Conservation (phyloP, 2,888 invertebrate species). For the Eumacrocentrus americanus region DNA sequence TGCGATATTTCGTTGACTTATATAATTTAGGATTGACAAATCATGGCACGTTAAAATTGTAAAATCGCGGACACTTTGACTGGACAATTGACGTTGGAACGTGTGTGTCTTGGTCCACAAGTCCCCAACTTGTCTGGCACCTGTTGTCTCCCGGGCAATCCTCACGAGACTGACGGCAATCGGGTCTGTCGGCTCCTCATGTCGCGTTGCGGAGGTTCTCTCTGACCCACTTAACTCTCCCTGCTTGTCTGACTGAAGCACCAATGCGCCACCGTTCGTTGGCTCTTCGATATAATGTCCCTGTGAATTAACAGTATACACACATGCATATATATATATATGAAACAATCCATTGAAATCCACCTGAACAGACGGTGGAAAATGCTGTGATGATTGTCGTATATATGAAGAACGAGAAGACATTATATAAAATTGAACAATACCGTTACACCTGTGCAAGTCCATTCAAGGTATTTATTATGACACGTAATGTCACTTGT, state of each 20-base stretch:
- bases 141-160: constrained; percentile 61
- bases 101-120: constrained; percentile 9
- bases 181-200: constrained; percentile 53
- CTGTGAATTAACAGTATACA: constrained; percentile 10
- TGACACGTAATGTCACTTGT: constrained; percentile 10
- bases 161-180: constrained; percentile 58
- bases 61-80: constrained; percentile 10
- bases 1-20: background rate
- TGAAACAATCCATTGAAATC: background rate
- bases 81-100: constrained; percentile 5
- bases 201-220: constrained; percentile 56
- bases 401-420: background rate
- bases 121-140: constrained; percentile 42
- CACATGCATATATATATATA: background rate
- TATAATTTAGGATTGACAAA: background rate
- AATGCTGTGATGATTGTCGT: no score
- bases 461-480: background rate
- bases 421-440: constrained; percentile 19
- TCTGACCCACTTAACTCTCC: constrained; percentile 55
- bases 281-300: constrained; percentile 9
- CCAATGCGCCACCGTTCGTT: constrained; percentile 10
- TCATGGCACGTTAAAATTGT: constrained; percentile 25
- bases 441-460: constrained; percentile 17
- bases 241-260: constrained; percentile 25
- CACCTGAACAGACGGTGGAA: background rate